Percentiles rank a stretch among this genome's conserved stretches.
Evolutionary conservation across 2,113 vertebrate genomes (phyloP).

Genomic region (Otolemur garnettii): DNA sequence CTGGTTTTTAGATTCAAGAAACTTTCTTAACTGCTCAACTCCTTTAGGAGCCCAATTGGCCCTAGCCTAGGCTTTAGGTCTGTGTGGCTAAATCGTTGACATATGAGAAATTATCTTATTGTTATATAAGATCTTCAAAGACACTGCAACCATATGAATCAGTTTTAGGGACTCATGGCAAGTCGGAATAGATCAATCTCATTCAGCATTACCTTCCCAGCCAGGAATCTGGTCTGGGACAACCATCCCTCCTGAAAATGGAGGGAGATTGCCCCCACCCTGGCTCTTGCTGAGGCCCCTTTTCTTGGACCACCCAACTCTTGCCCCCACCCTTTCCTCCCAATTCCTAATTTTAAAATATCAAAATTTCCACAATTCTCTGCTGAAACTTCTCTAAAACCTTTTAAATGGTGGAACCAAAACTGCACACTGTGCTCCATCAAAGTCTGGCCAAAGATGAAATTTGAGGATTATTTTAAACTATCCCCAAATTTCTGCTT

Average conservation of each 20-base stretch:
- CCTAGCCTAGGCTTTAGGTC: not conserved
- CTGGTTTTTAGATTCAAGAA: slow-evolving; percentile 29
- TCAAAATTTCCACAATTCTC: not conserved
- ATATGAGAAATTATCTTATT: slow-evolving; percentile 50
- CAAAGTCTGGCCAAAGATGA: not conserved
- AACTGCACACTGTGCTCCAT: not conserved
- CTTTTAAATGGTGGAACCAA: slow-evolving; percentile 41
- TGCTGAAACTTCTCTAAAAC: slow-evolving; percentile 41
- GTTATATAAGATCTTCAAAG: slow-evolving; percentile 44
- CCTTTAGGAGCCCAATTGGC: not conserved
- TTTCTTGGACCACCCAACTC: slow-evolving; percentile 34
- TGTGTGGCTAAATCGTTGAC: not conserved
- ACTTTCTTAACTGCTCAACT: slow-evolving; percentile 6
- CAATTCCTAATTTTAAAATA: slow-evolving; percentile 44
- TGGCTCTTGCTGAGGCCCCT: not conserved
- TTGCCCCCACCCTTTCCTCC: not conserved
- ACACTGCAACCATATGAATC: not conserved
- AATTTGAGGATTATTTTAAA: slow-evolving; percentile 13
- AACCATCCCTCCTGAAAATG: not conserved
- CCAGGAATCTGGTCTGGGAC: not conserved
- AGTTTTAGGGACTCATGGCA: not conserved
- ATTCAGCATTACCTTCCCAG: not conserved
- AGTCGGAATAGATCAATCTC: not conserved
- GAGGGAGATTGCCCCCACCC: not conserved
- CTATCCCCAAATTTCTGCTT: not conserved